Evolutionary conservation across 2,113 vertebrate species (phyloP).

Genomic region (Echinops telfairi): DNA sequence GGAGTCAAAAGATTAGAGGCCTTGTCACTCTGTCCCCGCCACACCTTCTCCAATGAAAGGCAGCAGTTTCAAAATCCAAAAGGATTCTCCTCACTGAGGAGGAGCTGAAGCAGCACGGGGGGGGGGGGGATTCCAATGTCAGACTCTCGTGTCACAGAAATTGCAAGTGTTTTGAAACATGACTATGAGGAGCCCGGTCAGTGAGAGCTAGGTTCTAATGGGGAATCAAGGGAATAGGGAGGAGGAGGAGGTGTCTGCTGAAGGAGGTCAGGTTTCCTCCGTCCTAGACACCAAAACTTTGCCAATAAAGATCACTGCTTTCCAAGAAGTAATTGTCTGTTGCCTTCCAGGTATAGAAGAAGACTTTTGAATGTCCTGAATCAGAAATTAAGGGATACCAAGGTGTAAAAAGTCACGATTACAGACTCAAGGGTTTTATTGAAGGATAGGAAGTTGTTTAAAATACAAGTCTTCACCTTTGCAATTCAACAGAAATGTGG

Average conservation of each 20-base stretch:
- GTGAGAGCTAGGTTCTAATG: slow-evolving; percentile 52
- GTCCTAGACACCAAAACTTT: slow-evolving; percentile 1
- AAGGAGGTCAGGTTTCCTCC: slow-evolving; percentile 35
- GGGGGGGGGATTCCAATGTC: slow-evolving; percentile 79
- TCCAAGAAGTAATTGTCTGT: slow-evolving; percentile 31
- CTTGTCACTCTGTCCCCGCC: background rate
- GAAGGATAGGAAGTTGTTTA: background rate
- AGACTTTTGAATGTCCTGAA: slow-evolving; percentile 18
- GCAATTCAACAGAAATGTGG: background rate
- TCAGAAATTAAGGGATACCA: slow-evolving; percentile 18
- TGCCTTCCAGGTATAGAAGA: slow-evolving; percentile 21
- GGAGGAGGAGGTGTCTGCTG: background rate
- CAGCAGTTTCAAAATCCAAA: slow-evolving; percentile 70
- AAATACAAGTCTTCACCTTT: slow-evolving; percentile 36
- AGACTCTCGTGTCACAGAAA: slow-evolving; percentile 75
- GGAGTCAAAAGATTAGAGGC: slow-evolving; percentile 81
- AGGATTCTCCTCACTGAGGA: slow-evolving; percentile 79
- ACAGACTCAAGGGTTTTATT: background rate
- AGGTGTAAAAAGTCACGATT: background rate
- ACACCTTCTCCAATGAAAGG: slow-evolving; percentile 37
- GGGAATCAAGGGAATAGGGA: background rate
- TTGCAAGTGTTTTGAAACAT: slow-evolving; percentile 74
- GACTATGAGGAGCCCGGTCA: slow-evolving; percentile 63
- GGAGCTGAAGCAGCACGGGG: slow-evolving; percentile 78
- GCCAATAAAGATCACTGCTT: slow-evolving; percentile 63